phyloP scores from a whole-genome alignment of 2,888 invertebrate species.

The Mythimna pallens region DNA sequence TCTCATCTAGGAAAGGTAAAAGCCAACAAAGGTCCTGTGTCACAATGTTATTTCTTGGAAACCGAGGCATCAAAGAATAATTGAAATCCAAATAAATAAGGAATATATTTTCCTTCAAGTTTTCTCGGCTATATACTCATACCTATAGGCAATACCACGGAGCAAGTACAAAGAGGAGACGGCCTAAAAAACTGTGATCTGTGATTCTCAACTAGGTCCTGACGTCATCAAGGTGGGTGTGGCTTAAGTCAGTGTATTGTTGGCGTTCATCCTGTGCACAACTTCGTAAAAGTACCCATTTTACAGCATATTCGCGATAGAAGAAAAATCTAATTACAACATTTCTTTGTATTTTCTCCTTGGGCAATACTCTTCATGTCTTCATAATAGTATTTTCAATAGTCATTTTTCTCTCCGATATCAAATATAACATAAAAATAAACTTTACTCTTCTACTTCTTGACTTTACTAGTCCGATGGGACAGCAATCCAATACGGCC shows the following conservation, averaged over 20 bases:
- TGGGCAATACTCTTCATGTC: background rate
- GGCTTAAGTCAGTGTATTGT: too few species aligned
- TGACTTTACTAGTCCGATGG: background rate
- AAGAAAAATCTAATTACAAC: too few species aligned
- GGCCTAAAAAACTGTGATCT: too few species aligned
- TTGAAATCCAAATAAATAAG: background rate
- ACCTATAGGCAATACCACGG: background rate
- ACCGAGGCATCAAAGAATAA: background rate
- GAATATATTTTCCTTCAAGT: background rate
- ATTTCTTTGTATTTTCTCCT: too few species aligned
- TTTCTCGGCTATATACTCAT: background rate
- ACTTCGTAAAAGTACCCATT: too few species aligned
- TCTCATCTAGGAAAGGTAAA: background rate
- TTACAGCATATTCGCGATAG: too few species aligned
- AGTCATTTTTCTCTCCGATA: background rate
- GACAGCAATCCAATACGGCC: too few species aligned
- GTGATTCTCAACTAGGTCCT: too few species aligned
- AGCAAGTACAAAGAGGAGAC: too few species aligned
- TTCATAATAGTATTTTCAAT: background rate
- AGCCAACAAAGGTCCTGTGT: slow-evolving; percentile 6
- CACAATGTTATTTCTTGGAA: background rate
- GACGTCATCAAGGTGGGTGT: too few species aligned
- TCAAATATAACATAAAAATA: background rate
- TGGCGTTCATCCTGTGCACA: too few species aligned
- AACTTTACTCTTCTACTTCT: background rate